A percentile compares a stretch with the other conserved stretches of the same genome.
Evolutionary conservation across 1,140 invertebrate species (phyloP).

Genomic region (Phthorimaea operculella): DNA sequence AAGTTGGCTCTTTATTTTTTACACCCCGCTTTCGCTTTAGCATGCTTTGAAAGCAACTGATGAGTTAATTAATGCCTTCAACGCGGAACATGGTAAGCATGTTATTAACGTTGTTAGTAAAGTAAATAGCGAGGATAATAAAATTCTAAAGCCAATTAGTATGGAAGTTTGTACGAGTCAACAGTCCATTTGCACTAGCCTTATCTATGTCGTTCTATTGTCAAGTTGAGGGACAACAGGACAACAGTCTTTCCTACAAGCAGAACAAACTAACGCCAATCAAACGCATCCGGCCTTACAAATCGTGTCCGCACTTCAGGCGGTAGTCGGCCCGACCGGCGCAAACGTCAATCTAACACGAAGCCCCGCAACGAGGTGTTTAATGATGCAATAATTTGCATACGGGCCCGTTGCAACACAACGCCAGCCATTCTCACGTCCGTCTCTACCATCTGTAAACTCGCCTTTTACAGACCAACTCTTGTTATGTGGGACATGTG

Average conservation of each 20-base stretch:
- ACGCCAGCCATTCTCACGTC: constrained; percentile 60
- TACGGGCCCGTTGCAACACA: constrained; percentile 41
- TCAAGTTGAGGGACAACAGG: constrained; percentile 7
- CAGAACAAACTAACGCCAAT: constrained; percentile 52
- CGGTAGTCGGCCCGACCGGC: constrained; percentile 17
- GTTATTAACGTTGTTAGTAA: not conserved
- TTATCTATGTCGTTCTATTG: not conserved
- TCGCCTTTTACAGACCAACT: constrained; percentile 41
- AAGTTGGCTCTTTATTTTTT: not conserved
- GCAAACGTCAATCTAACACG: constrained; percentile 52
- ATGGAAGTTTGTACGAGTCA: no score
- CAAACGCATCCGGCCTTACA: constrained; percentile 50
- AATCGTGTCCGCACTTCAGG: constrained; percentile 26
- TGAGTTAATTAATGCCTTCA: not conserved
- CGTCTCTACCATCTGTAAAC: constrained; percentile 31
- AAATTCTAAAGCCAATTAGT: no score
- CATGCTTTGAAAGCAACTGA: no score
- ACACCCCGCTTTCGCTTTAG: no score
- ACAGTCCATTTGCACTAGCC: not conserved
- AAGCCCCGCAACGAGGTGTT: constrained; percentile 52
- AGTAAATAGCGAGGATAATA: no score
- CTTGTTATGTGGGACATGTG: constrained; percentile 30
- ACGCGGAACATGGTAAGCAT: not conserved
- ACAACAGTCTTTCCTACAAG: no score
- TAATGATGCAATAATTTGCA: constrained; percentile 68